Evolutionary conservation across 30 jellyfish, hydroid and myxozoan species (phyloP).

Genomic region (Phacellophora camtschatica): DNA sequence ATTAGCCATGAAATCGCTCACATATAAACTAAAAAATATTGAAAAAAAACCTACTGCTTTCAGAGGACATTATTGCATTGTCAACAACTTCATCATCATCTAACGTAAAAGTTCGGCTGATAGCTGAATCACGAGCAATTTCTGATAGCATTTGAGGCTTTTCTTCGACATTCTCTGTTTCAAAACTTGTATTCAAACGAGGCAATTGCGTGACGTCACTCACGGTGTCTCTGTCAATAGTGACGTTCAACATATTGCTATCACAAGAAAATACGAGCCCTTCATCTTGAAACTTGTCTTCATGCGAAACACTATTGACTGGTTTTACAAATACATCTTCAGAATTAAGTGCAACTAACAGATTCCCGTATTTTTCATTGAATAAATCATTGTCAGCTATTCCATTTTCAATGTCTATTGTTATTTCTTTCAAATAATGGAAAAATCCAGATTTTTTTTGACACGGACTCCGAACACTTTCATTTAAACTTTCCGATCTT

Average conservation of each 20-base stretch:
- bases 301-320: too few species aligned
- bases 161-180: not conserved
- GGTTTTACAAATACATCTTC: too few species aligned
- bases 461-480: not conserved
- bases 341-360: too few species aligned
- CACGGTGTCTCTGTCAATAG: not conserved
- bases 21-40: too few species aligned
- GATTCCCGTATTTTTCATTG: too few species aligned
- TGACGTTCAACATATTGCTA: not conserved
- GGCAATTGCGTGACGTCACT: not conserved
- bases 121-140: constrained; percentile 33
- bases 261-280: too few species aligned
- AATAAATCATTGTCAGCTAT: too few species aligned
- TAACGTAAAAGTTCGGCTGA: constrained; percentile 22
- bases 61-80: too few species aligned
- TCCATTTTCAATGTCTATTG: constrained; percentile 4
- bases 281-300: too few species aligned
- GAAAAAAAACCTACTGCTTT: too few species aligned
- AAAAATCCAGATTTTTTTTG: constrained; percentile 50
- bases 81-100: not conserved
- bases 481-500: constrained; percentile 32
- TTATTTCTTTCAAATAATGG: constrained; percentile 44
- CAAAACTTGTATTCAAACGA: not conserved
- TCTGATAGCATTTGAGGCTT: constrained; percentile 1
- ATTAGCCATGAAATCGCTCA: too few species aligned